A percentile compares a stretch with the other conserved stretches of the same genome.
Conservation (phyloP, 2,888 invertebrate genomes). For the Coleophora deauratella region DNA sequence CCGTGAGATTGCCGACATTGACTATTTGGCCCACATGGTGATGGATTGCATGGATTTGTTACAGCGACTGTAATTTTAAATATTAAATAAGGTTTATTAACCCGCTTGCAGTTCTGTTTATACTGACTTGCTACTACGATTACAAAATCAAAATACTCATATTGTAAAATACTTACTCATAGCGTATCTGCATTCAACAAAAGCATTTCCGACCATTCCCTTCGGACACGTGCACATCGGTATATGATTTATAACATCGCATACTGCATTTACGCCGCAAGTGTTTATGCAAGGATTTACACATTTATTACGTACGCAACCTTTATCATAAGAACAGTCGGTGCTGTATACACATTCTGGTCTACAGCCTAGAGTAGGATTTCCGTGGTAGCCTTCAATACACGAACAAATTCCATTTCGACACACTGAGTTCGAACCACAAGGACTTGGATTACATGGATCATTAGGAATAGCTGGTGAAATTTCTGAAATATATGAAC, state of each 20-base stretch:
- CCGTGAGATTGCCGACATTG: slow-evolving; percentile 81
- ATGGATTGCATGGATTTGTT: slow-evolving; percentile 81
- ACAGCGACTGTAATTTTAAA: slow-evolving; percentile 32
- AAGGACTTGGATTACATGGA: slow-evolving; percentile 77
- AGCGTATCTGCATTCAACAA: slow-evolving; percentile 69
- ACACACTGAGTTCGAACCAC: slow-evolving; percentile 77
- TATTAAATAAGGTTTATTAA: too few species aligned
- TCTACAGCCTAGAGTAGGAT: slow-evolving; percentile 79
- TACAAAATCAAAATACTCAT: too few species aligned
- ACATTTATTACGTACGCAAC: slow-evolving; percentile 80
- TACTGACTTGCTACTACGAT: too few species aligned
- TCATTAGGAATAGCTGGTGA: slow-evolving; percentile 29
- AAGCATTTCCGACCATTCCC: slow-evolving; percentile 79
- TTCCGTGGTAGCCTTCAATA: slow-evolving; percentile 75
- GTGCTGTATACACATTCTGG: slow-evolving; percentile 81
- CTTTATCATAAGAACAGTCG: slow-evolving; percentile 77
- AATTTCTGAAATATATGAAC: slow-evolving; percentile 5
- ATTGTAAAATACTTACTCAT: background rate
- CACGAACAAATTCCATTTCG: slow-evolving; percentile 76
- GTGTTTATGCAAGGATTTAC: slow-evolving; percentile 82
- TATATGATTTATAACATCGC: slow-evolving; percentile 81
- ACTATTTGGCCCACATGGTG: slow-evolving; percentile 86
- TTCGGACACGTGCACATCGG: slow-evolving; percentile 81
- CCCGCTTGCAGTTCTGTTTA: too few species aligned
- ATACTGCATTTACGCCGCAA: slow-evolving; percentile 80